phyloP scores from a whole-genome alignment of 2,888 invertebrate genomes.

The Caradrina clavipalpis region DNA sequence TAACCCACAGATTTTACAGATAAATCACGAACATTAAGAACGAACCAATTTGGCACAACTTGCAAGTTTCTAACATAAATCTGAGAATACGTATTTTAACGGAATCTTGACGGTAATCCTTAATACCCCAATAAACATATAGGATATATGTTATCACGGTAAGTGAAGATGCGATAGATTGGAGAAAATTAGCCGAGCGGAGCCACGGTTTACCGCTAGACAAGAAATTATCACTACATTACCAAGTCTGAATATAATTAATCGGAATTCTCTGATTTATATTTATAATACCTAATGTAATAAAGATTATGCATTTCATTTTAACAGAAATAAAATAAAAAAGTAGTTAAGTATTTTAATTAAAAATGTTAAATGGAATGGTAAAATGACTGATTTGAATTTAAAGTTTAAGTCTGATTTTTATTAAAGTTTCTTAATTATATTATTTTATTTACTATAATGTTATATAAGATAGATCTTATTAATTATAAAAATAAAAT shows the following conservation, averaged over 20 bases:
- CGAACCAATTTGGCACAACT: constrained; percentile 21
- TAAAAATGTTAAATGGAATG: not conserved
- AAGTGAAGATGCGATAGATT: constrained; percentile 56
- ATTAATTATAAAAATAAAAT: too few species aligned
- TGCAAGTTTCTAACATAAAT: constrained; percentile 44
- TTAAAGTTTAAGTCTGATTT: not conserved
- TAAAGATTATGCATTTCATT: not conserved
- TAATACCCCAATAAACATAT: constrained; percentile 60
- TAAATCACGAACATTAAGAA: constrained; percentile 38
- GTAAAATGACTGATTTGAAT: not conserved
- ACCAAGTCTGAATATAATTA: constrained; percentile 15
- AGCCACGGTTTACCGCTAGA: constrained; percentile 49
- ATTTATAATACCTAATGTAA: not conserved
- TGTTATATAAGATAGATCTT: too few species aligned
- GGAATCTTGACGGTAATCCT: constrained; percentile 53
- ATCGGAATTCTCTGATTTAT: not conserved
- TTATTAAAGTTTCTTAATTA: not conserved
- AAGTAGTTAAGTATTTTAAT: not conserved
- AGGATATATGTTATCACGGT: constrained; percentile 52
- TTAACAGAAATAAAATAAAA: not conserved
- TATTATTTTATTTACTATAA: not conserved
- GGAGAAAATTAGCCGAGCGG: constrained; percentile 38
- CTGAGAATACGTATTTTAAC: constrained; percentile 38
- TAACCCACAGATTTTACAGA: constrained; percentile 22
- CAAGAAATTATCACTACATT: constrained; percentile 19